phyloP scores from a whole-genome alignment of 2,113 vertebrate species.

The Chionodraco myersi region DNA sequence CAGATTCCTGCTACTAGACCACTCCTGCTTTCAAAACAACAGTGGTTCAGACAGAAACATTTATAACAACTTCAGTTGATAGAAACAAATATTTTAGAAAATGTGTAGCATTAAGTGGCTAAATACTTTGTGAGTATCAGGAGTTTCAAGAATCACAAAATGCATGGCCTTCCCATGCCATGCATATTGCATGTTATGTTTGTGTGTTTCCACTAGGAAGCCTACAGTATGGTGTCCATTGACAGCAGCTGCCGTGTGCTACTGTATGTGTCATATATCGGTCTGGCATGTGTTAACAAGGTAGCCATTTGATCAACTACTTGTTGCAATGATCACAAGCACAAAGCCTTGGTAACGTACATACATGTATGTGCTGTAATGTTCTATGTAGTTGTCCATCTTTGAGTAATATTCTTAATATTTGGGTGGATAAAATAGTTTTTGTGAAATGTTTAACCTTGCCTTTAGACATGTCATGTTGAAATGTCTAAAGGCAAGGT shows the following conservation, averaged over 20 bases:
- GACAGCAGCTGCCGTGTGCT: slow-evolving; percentile 7
- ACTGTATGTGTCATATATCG: slow-evolving; percentile 2
- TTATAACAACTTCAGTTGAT: background rate
- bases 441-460: background rate
- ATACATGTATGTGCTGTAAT: background rate
- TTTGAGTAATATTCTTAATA: background rate
- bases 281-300: slow-evolving; percentile 8
- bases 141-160: background rate
- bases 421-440: background rate
- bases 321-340: background rate
- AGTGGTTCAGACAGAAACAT: background rate
- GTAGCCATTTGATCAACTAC: background rate
- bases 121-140: background rate
- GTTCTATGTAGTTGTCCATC: background rate
- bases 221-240: background rate
- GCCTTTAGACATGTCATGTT: background rate
- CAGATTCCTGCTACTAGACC: background rate
- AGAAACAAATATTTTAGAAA: background rate
- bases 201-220: background rate
- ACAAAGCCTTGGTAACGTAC: background rate
- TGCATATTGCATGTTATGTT: background rate
- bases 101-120: background rate
- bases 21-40: background rate
- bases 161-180: background rate
- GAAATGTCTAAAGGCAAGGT: slow-evolving; percentile 2